Evolutionary conservation across 2,113 vertebrate species (phyloP).

Genomic region (Nasalis larvatus): DNA sequence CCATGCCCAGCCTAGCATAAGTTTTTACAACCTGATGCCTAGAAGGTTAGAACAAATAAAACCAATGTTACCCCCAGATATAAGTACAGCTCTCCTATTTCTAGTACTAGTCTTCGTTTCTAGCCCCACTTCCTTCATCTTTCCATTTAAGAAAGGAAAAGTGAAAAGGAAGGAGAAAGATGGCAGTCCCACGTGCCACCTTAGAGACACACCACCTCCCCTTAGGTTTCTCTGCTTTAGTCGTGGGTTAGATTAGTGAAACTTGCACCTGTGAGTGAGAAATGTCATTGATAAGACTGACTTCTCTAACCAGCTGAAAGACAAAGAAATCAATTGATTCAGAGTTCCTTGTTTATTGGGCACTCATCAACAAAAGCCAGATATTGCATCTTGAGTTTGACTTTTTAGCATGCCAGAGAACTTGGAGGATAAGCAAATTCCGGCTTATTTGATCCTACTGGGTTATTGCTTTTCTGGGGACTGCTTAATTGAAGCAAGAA

Average conservation of each 20-base stretch:
- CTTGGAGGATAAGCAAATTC: constrained; percentile 42
- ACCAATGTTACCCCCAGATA: background rate
- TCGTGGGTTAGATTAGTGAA: constrained; percentile 62
- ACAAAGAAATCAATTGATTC: constrained; percentile 83
- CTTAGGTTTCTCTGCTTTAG: constrained; percentile 70
- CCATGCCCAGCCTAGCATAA: background rate
- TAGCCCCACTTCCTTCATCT: background rate
- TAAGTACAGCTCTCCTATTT: background rate
- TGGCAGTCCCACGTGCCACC: constrained; percentile 17
- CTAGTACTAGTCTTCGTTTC: background rate
- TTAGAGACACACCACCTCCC: constrained; percentile 38
- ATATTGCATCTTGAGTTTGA: constrained; percentile 63
- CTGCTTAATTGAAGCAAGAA: constrained; percentile 36
- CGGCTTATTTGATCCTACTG: constrained; percentile 1
- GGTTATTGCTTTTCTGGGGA: background rate
- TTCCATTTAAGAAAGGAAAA: constrained; percentile 32
- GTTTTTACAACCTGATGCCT: background rate
- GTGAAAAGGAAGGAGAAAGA: constrained; percentile 46
- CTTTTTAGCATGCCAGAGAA: background rate
- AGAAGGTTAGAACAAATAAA: background rate
- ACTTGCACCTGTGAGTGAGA: constrained; percentile 59
- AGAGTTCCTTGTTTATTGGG: constrained; percentile 70
- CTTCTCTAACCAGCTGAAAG: constrained; percentile 80
- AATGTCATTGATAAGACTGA: constrained; percentile 84
- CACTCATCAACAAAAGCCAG: constrained; percentile 57